Conservation (phyloP, 2,888 invertebrate genomes). For the Euproctis similis region DNA sequence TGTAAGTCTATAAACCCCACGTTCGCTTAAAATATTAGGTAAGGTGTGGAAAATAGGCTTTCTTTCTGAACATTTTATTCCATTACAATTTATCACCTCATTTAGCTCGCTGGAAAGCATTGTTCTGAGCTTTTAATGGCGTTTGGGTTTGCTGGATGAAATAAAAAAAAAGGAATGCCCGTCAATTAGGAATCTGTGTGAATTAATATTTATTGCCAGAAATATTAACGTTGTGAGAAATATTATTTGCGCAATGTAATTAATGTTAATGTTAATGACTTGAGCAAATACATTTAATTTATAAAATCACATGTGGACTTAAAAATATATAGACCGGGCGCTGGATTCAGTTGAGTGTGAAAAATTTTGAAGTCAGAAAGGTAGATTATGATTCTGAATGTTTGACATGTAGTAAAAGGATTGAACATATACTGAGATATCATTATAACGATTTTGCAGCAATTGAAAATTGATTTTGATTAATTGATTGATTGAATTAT, state of each 20-base stretch:
- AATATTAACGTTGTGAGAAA: not conserved
- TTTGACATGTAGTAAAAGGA: too few relatives aligned
- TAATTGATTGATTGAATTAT: too few relatives aligned
- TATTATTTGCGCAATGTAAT: too few relatives aligned
- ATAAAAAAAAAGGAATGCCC: not conserved
- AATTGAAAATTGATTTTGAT: too few relatives aligned
- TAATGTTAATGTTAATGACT: too few relatives aligned
- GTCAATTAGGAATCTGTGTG: not conserved
- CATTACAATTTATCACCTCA: conserved; percentile 8
- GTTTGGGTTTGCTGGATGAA: not conserved
- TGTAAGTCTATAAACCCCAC: conserved; percentile 17
- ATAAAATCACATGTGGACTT: too few relatives aligned
- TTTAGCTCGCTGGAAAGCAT: conserved; percentile 1
- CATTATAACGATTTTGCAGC: too few relatives aligned
- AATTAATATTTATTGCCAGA: conserved; percentile 2
- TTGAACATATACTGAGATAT: too few relatives aligned
- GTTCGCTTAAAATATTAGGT: conserved; percentile 9
- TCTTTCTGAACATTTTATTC: conserved; percentile 4
- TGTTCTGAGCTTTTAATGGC: conserved; percentile 5
- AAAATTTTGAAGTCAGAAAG: too few relatives aligned
- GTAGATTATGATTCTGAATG: too few relatives aligned
- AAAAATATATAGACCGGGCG: not conserved
- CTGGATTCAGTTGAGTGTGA: not conserved
- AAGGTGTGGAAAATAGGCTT: conserved; percentile 6
- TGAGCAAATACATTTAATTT: too few relatives aligned